Evolutionary conservation across 2,888 invertebrate genomes (phyloP).

Genomic region (Acleris sparsana): DNA sequence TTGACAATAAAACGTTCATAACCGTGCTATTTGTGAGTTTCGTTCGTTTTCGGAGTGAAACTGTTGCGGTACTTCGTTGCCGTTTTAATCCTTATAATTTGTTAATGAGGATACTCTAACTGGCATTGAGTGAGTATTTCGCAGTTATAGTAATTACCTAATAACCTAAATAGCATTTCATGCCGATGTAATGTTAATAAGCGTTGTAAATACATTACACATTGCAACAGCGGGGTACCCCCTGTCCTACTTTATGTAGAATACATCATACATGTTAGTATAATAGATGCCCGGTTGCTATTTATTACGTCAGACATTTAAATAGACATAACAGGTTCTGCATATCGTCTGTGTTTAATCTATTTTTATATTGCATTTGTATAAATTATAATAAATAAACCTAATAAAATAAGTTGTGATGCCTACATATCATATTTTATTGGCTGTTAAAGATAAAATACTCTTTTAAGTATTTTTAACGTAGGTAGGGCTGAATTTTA

Average conservation of each 20-base stretch:
- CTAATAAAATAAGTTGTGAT: no score
- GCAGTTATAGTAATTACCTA: constrained; percentile 10
- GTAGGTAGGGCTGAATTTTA: no score
- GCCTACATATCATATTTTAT: no score
- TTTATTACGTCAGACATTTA: constrained; percentile 30
- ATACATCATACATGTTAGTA: constrained; percentile 2
- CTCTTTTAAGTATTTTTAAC: no score
- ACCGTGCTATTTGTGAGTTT: not conserved
- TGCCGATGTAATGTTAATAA: not conserved
- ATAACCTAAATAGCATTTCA: constrained; percentile 21
- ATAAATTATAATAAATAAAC: not conserved
- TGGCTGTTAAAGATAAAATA: no score
- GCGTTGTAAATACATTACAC: not conserved
- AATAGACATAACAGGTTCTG: constrained; percentile 29
- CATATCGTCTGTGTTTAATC: constrained; percentile 4
- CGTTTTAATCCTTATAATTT: constrained; percentile 21
- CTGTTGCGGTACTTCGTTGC: constrained; percentile 4
- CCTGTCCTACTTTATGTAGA: not conserved
- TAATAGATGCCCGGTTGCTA: constrained; percentile 18
- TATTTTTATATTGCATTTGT: not conserved
- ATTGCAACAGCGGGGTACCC: not conserved
- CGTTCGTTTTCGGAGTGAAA: constrained; percentile 7
- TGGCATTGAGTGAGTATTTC: constrained; percentile 35
- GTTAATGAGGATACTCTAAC: constrained; percentile 24
- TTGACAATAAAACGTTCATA: not conserved